These are phyloP conservation scores for Synodontis membranacea DNA, from an alignment of 2,113 vertebrate genomes.

Conservation along the genomic window DNA sequence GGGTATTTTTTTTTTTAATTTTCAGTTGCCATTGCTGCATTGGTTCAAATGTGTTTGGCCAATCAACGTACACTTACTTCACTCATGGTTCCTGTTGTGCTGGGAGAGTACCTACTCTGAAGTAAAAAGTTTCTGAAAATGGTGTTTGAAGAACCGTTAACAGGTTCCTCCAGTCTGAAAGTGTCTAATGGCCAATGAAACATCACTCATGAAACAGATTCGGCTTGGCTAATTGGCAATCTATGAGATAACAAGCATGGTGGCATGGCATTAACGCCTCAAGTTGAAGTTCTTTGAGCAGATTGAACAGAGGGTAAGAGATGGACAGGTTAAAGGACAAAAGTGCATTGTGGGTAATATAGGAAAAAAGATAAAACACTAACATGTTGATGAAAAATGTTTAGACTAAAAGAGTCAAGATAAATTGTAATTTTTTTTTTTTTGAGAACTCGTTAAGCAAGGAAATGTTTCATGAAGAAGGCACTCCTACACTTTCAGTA, in stretches of 20 bases:
- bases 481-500: background rate
- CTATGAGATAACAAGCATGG: background rate
- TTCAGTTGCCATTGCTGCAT: no score
- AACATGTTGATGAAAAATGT: background rate
- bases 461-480: conserved; percentile 53
- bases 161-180: no score
- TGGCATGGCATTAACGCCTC: background rate
- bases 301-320: background rate
- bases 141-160: no score
- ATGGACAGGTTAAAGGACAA: background rate
- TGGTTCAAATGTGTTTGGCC: no score
- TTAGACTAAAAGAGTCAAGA: background rate
- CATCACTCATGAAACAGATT: background rate
- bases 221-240: background rate
- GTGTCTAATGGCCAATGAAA: background rate
- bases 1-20: no score
- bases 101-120: no score
- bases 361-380: background rate
- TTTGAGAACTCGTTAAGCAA: background rate
- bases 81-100: no score
- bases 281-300: background rate
- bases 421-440: no score
- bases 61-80: no score
- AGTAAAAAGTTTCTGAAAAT: no score
- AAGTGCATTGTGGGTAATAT: background rate